Evolutionary conservation across 2,888 invertebrate species (phyloP).

Genomic region (Gandaritis pyraliata): DNA sequence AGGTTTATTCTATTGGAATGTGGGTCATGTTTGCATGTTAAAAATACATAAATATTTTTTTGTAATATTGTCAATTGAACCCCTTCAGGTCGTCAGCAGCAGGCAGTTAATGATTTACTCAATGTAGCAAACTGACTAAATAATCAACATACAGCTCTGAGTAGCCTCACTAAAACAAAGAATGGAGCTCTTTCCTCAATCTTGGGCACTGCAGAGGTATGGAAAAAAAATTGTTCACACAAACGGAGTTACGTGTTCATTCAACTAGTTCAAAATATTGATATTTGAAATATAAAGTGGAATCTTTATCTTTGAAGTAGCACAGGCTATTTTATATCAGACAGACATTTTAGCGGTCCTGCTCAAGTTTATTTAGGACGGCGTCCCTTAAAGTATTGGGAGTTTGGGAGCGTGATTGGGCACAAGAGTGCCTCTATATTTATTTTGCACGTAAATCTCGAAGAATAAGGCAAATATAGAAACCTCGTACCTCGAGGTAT

Average conservation of each 20-base stretch:
- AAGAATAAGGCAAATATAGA: conserved; percentile 65
- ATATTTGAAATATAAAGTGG: conserved; percentile 23
- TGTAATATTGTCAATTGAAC: no score
- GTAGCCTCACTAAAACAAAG: no score
- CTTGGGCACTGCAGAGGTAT: no score
- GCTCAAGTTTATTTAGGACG: conserved; percentile 72
- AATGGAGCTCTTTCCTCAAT: no score
- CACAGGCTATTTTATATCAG: conserved; percentile 40
- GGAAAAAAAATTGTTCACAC: no score
- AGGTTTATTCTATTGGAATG: conserved; percentile 4
- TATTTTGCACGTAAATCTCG: conserved; percentile 75
- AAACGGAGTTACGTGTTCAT: neutral
- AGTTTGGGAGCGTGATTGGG: conserved; percentile 71
- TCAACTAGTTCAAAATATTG: conserved; percentile 5
- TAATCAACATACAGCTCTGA: no score
- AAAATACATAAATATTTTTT: no score
- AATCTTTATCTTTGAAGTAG: conserved; percentile 22
- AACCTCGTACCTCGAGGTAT: conserved; percentile 50
- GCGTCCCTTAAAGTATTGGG: conserved; percentile 61
- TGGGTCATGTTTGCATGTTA: no score
- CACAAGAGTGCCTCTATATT: conserved; percentile 61
- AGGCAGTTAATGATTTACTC: no score
- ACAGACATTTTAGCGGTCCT: conserved; percentile 61
- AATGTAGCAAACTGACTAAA: no score
- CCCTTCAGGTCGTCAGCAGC: no score